These are phyloP conservation scores for Acleris holmiana DNA, from an alignment of 2,888 invertebrate genomes.

Conservation along the genomic window DNA sequence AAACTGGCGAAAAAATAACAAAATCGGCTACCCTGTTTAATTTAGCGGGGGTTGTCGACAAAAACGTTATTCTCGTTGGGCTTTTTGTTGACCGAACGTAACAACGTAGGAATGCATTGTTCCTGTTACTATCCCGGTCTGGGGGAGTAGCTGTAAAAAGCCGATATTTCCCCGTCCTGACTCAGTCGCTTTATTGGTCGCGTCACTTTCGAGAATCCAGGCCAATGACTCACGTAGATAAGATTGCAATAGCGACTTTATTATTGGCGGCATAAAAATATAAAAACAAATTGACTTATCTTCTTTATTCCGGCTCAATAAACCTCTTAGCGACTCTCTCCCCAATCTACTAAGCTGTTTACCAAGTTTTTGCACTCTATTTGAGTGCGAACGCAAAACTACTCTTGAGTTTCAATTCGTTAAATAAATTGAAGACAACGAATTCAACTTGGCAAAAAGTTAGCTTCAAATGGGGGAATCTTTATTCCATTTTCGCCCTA, in stretches of 20 bases:
- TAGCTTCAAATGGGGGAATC: conserved; percentile 45
- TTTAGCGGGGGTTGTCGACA: conserved; percentile 78
- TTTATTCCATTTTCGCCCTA: conserved; percentile 58
- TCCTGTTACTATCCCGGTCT: conserved; percentile 65
- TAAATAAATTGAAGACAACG: conserved; percentile 38
- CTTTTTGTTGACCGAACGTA: conserved; percentile 77
- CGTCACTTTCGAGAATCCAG: conserved; percentile 55
- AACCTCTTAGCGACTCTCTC: conserved; percentile 16
- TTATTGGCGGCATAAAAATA: conserved; percentile 19
- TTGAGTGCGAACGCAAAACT: conserved; percentile 27
- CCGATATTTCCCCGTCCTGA: conserved; percentile 60
- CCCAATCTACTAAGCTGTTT: conserved; percentile 30
- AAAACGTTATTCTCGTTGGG: conserved; percentile 71
- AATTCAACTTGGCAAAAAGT: conserved; percentile 40
- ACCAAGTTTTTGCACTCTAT: conserved; percentile 28
- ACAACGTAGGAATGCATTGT: conserved; percentile 80
- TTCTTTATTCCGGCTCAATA: conserved; percentile 15
- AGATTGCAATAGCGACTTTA: conserved; percentile 33
- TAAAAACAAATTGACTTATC: conserved; percentile 26
- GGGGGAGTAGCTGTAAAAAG: conserved; percentile 62
- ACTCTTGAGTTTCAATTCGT: conserved; percentile 24
- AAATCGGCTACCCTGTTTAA: conserved; percentile 79
- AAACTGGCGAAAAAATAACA: conserved; percentile 61
- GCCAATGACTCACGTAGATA: conserved; percentile 55
- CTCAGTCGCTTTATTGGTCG: conserved; percentile 61